phyloP scores from a whole-genome alignment of 2,797 vertebrate genomes.

The Danio choprae region DNA sequence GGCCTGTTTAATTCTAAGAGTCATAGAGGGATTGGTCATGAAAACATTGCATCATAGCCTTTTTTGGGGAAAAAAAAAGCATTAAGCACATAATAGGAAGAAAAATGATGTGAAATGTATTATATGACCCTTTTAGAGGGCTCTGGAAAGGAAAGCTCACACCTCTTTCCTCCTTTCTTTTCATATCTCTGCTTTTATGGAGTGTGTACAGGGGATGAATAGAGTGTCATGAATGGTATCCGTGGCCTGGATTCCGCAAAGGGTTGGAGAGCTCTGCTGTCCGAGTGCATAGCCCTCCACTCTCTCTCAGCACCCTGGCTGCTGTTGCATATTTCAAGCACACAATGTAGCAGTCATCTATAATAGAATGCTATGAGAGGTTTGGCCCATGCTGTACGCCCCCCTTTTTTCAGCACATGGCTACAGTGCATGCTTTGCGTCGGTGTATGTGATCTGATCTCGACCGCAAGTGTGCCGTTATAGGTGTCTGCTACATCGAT shows the following conservation, averaged over 20 bases:
- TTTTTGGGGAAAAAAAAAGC: background rate
- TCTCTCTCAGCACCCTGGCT: slow-evolving; percentile 32
- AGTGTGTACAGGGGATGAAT: slow-evolving; percentile 19
- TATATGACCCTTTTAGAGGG: slow-evolving; percentile 12
- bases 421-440: slow-evolving; percentile 19
- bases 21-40: background rate
- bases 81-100: background rate
- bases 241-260: slow-evolving; percentile 62
- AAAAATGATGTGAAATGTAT: background rate
- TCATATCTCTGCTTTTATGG: slow-evolving; percentile 20
- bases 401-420: background rate
- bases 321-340: slow-evolving; percentile 59
- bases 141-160: background rate
- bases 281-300: slow-evolving; percentile 52
- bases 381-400: background rate
- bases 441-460: slow-evolving; percentile 14
- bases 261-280: slow-evolving; percentile 50
- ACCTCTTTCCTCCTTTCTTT: slow-evolving; percentile 1
- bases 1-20: background rate
- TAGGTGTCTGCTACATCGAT: slow-evolving; percentile 4
- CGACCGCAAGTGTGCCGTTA: background rate
- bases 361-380: slow-evolving; percentile 42
- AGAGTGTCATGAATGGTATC: slow-evolving; percentile 50
- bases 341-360: slow-evolving; percentile 52
- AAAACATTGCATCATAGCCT: background rate